Conservation (phyloP, 2,888 invertebrate genomes). For the Leuctra nigra region DNA sequence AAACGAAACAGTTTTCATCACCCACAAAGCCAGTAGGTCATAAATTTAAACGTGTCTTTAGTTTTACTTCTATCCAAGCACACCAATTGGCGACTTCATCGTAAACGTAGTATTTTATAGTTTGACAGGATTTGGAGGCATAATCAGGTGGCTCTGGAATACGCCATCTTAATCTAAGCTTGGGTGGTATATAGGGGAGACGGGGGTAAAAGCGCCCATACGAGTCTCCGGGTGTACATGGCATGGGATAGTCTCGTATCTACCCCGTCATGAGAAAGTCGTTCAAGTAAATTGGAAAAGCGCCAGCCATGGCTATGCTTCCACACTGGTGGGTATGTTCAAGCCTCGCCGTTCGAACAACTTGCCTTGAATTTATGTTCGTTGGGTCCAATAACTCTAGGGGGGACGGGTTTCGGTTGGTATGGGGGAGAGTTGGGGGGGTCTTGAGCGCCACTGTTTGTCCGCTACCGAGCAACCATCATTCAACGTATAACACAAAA, state of each 20-base stretch:
- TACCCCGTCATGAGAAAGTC: slow-evolving; percentile 7
- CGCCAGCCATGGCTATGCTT: slow-evolving; percentile 18
- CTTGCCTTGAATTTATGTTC: slow-evolving; percentile 25
- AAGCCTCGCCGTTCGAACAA: slow-evolving; percentile 25
- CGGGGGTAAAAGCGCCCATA: too few relatives aligned
- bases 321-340: slow-evolving; percentile 16
- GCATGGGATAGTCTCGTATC: background rate
- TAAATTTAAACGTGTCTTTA: too few relatives aligned
- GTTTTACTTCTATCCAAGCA: background rate
- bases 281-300: slow-evolving; percentile 24
- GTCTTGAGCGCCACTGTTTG: slow-evolving; percentile 7
- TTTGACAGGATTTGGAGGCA: slow-evolving; percentile 5
- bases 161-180: too few relatives aligned
- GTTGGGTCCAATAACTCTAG: slow-evolving; percentile 22
- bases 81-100: background rate
- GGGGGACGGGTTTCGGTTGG: background rate
- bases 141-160: too few relatives aligned
- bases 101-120: slow-evolving; percentile 4
- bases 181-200: too few relatives aligned
- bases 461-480: background rate
- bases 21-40: too few relatives aligned
- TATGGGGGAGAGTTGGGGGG: background rate
- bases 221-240: too few relatives aligned
- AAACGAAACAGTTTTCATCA: too few relatives aligned
- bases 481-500: slow-evolving; percentile 16